These are phyloP conservation scores for Bombus waltoni DNA, from an alignment of 1,140 invertebrate species.

Conservation along the genomic window DNA sequence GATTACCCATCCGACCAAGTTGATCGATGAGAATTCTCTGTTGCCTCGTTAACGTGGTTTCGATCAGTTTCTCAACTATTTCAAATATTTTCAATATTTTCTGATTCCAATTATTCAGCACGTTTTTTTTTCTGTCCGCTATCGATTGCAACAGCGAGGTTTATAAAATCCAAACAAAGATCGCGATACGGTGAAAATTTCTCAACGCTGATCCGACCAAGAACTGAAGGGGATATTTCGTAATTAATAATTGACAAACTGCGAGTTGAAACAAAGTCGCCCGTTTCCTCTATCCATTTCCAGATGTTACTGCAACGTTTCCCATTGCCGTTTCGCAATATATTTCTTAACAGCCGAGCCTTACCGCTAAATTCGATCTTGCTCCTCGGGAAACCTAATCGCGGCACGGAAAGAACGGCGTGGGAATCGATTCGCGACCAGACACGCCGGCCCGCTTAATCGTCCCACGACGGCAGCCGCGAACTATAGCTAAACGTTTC, in stretches of 20 bases:
- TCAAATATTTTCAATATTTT: no score
- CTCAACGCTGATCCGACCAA: no score
- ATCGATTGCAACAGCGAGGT: no score
- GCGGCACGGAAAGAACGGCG: constrained; percentile 7
- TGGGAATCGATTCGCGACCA: constrained; percentile 21
- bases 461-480: background rate
- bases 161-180: no score
- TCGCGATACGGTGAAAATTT: no score
- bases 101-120: no score
- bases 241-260: constrained; percentile 9
- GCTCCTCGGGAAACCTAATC: constrained; percentile 30
- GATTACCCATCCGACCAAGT: no score
- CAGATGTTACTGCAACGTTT: constrained; percentile 10
- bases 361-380: constrained; percentile 37
- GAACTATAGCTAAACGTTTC: background rate
- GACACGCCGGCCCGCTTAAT: background rate
- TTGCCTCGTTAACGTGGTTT: no score
- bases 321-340: constrained; percentile 32
- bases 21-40: no score
- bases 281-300: background rate
- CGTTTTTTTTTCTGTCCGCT: no score
- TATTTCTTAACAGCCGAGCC: constrained; percentile 16
- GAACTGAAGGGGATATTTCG: background rate
- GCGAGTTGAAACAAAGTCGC: background rate
- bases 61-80: no score